Conservation (phyloP, 2,113 vertebrate genomes). For the Hippolais icterina region DNA sequence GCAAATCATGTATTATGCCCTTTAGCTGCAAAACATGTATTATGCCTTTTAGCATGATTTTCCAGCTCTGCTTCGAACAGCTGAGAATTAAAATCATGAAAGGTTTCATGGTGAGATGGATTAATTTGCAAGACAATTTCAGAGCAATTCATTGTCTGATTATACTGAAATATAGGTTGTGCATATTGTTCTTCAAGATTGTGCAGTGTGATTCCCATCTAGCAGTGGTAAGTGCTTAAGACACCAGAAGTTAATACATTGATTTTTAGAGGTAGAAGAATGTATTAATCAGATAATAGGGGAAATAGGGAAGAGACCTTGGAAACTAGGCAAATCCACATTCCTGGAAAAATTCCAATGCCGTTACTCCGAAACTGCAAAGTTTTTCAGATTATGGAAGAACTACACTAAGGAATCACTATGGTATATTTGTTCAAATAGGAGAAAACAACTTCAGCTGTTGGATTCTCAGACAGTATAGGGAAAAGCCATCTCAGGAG, state of each 20-base stretch:
- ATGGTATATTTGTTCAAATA: background rate
- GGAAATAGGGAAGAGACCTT: background rate
- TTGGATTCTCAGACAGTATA: background rate
- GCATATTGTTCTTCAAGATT: background rate
- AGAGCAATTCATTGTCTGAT: background rate
- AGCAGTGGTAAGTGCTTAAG: background rate
- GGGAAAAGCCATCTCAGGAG: background rate
- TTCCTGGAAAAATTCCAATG: background rate
- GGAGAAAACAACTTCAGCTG: background rate
- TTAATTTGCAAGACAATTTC: slow-evolving; percentile 10
- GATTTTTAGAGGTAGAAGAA: background rate
- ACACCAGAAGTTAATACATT: background rate
- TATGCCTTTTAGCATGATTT: slow-evolving; percentile 1
- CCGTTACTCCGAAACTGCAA: background rate
- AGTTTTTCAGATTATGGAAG: background rate
- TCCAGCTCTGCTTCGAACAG: background rate
- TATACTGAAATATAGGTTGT: background rate
- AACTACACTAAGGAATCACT: background rate
- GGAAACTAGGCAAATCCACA: background rate
- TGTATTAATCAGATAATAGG: background rate
- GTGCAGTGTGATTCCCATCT: background rate
- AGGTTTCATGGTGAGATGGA: background rate
- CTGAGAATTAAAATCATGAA: slow-evolving; percentile 9
- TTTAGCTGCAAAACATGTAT: background rate
- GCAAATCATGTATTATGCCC: background rate